Percentiles rank a stretch among this genome's conserved stretches.
These are phyloP conservation scores for Chunga burmeisteri DNA, from an alignment of 2,113 vertebrate genomes.

Conservation along the genomic window DNA sequence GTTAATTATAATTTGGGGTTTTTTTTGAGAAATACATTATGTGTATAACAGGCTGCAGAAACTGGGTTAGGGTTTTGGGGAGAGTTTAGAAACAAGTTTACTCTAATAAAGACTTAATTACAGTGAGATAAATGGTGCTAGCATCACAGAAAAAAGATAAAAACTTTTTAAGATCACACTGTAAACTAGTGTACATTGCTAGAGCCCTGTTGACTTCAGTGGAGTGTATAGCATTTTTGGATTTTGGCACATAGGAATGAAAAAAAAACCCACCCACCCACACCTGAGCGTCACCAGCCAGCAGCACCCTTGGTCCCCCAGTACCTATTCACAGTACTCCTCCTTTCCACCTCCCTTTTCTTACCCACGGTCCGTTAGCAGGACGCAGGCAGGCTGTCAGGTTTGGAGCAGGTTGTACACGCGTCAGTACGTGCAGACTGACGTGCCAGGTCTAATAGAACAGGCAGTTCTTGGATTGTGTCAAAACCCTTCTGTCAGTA, in stretches of 20 bases:
- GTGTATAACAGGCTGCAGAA: neutral
- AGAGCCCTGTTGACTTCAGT: neutral
- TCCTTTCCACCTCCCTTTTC: neutral
- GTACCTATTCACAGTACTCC: too few species aligned
- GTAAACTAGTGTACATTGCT: neutral
- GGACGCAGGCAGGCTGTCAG: neutral
- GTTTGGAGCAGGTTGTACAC: neutral
- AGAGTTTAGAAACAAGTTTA: neutral
- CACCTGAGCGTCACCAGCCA: neutral
- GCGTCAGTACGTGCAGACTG: accelerated
- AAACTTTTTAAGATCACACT: neutral
- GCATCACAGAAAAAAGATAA: neutral
- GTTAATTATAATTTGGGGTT: neutral
- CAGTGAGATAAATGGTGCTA: neutral
- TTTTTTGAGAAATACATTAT: neutral
- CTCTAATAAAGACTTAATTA: neutral
- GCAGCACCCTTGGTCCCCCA: neutral
- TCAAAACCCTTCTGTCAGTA: neutral
- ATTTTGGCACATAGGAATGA: neutral
- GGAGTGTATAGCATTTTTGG: neutral
- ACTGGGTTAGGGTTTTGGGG: neutral
- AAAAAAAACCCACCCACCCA: neutral
- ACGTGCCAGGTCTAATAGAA: neutral
- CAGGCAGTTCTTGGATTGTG: neutral
- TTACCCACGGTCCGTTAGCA: neutral